These are phyloP conservation scores for Latrodectus elegans DNA, from an alignment of 2,888 invertebrate genomes.

Conservation along the genomic window DNA sequence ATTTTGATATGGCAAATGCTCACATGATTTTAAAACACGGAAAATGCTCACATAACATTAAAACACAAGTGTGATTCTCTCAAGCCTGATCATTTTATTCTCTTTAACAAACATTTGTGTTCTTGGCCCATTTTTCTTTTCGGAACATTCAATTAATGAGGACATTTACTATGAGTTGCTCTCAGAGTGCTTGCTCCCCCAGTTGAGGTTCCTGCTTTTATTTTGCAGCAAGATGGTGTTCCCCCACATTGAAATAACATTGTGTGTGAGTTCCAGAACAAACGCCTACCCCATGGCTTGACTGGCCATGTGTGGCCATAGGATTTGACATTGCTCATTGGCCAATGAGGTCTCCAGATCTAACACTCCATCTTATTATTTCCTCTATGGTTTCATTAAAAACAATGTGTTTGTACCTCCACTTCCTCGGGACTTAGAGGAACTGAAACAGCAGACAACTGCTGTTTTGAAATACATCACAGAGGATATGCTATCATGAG, in stretches of 20 bases:
- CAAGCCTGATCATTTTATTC: not conserved
- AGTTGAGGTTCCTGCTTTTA: not conserved
- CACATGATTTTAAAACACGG: not conserved
- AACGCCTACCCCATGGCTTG: not conserved
- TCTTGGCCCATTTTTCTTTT: not conserved
- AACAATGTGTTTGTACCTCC: not conserved
- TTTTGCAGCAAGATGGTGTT: conserved; percentile 2
- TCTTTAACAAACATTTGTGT: not conserved
- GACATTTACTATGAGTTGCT: not conserved
- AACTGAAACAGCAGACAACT: not conserved
- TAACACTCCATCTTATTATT: not conserved
- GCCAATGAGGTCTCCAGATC: not conserved
- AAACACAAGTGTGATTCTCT: conserved; percentile 5
- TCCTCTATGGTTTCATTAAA: too few relatives aligned
- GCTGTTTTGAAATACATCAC: not conserved
- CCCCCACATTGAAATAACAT: conserved; percentile 1
- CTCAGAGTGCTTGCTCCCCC: not conserved
- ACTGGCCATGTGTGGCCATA: too few relatives aligned
- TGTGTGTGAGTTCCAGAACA: not conserved
- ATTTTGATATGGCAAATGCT: not conserved
- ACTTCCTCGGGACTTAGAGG: not conserved
- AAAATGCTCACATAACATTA: not conserved
- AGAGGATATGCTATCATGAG: not conserved
- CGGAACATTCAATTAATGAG: not conserved
- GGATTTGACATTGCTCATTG: not conserved